Percentiles rank a stretch among this genome's conserved stretches.
Evolutionary conservation across 2,888 invertebrate genomes (phyloP).

Genomic region (Drosophila antonietae): DNA sequence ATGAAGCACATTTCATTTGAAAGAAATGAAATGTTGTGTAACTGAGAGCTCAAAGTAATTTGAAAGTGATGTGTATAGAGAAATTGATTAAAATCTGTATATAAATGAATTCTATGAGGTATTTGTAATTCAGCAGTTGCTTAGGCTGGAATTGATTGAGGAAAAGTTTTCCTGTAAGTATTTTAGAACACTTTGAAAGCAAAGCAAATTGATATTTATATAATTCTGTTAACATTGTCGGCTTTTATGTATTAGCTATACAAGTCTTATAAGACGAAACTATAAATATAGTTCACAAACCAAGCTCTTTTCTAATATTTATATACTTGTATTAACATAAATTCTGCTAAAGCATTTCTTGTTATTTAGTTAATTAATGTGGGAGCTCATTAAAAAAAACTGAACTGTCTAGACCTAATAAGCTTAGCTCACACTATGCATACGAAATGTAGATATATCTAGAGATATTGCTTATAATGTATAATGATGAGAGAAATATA

Average conservation of each 20-base stretch:
- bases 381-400: not conserved
- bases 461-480: not conserved
- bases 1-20: conserved; percentile 1
- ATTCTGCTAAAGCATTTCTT: not conserved
- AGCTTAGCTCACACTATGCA: not conserved
- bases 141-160: not conserved
- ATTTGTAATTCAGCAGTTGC: not conserved
- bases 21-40: not conserved
- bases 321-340: not conserved
- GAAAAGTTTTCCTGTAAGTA: not conserved
- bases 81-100: not conserved
- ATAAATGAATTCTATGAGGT: not conserved
- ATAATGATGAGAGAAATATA: not conserved
- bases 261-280: no score
- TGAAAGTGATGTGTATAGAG: not conserved
- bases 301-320: no score
- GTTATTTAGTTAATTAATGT: conserved; percentile 1
- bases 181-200: not conserved
- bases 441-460: not conserved
- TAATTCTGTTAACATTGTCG: not conserved
- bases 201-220: not conserved
- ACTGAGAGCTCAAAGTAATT: conserved; percentile 1
- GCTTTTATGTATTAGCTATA: no score
- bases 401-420: not conserved
- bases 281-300: no score